Evolutionary conservation across 2,797 vertebrate genomes (phyloP).

Genomic region (Pogonophryne albipinna): DNA sequence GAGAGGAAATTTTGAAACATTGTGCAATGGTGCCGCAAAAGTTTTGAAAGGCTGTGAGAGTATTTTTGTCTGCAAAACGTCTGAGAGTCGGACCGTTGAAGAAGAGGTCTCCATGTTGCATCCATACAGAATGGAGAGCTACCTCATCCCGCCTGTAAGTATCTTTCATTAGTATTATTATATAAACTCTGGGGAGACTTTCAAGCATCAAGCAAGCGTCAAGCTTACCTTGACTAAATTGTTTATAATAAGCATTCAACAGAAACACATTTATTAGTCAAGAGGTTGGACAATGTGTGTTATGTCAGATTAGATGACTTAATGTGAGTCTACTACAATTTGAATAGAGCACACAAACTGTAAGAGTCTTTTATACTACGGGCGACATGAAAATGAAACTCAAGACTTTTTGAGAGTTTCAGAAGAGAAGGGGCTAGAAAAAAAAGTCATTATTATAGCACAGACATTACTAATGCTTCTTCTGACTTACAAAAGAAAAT

Average conservation of each 20-base stretch:
- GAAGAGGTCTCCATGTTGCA: slow-evolving; percentile 94
- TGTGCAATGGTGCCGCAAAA: slow-evolving; percentile 87
- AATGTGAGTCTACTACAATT: slow-evolving; percentile 43
- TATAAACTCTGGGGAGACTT: neutral
- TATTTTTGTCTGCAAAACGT: slow-evolving; percentile 68
- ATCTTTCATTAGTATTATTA: slow-evolving; percentile 63
- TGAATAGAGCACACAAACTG: slow-evolving; percentile 57
- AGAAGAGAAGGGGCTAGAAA: slow-evolving; percentile 44
- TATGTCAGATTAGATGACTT: slow-evolving; percentile 26
- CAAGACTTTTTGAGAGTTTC: slow-evolving; percentile 67
- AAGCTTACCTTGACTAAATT: neutral
- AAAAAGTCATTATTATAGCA: slow-evolving; percentile 10
- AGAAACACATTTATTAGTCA: neutral
- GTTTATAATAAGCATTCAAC: neutral
- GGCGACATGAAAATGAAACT: slow-evolving; percentile 76
- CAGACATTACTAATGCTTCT: neutral
- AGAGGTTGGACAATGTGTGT: neutral
- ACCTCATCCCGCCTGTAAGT: slow-evolving; percentile 97
- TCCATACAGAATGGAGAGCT: slow-evolving; percentile 99
- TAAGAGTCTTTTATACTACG: slow-evolving; percentile 63
- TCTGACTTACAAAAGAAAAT: slow-evolving; percentile 5
- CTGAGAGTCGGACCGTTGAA: slow-evolving; percentile 67
- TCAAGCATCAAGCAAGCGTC: neutral
- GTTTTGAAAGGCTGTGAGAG: slow-evolving; percentile 88
- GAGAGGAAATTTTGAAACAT: slow-evolving; percentile 88